Conservation (phyloP, 2,888 invertebrate genomes). For the Idaea dimidiata region DNA sequence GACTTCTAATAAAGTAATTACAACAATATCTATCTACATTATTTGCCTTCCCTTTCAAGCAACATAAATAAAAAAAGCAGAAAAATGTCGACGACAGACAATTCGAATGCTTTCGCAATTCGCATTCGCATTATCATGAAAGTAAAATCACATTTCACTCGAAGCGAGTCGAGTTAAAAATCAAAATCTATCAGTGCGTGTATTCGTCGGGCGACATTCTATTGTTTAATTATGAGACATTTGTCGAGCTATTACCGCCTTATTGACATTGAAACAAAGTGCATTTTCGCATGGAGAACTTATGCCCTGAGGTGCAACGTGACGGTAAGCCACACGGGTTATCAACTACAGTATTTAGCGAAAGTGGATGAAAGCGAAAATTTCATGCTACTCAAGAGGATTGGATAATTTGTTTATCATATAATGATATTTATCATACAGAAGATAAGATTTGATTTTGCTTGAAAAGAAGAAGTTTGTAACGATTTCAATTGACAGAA, state of each 20-base stretch:
- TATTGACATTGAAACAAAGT: constrained; percentile 13
- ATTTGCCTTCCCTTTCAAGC: too few relatives aligned
- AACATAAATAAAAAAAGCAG: background rate
- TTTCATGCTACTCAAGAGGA: constrained; percentile 29
- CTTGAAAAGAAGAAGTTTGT: background rate
- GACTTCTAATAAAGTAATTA: too few relatives aligned
- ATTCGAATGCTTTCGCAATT: background rate
- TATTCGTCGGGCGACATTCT: constrained; percentile 36
- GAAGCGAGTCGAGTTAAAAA: constrained; percentile 21
- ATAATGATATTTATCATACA: background rate
- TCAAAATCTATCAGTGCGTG: constrained; percentile 27
- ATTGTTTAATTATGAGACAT: constrained; percentile 41
- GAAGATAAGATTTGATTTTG: background rate
- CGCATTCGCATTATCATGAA: background rate
- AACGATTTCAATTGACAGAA: background rate
- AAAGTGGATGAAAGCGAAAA: constrained; percentile 43
- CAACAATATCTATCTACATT: too few relatives aligned
- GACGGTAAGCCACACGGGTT: constrained; percentile 18
- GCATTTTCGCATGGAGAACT: constrained; percentile 9
- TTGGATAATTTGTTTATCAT: background rate
- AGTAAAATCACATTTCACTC: constrained; percentile 10
- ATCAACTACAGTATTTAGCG: constrained; percentile 34
- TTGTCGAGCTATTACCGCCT: constrained; percentile 14
- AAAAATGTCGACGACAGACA: background rate
- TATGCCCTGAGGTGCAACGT: constrained; percentile 32